These are phyloP conservation scores for Pheosia gnoma DNA, from an alignment of 2,888 invertebrate genomes.

Conservation along the genomic window DNA sequence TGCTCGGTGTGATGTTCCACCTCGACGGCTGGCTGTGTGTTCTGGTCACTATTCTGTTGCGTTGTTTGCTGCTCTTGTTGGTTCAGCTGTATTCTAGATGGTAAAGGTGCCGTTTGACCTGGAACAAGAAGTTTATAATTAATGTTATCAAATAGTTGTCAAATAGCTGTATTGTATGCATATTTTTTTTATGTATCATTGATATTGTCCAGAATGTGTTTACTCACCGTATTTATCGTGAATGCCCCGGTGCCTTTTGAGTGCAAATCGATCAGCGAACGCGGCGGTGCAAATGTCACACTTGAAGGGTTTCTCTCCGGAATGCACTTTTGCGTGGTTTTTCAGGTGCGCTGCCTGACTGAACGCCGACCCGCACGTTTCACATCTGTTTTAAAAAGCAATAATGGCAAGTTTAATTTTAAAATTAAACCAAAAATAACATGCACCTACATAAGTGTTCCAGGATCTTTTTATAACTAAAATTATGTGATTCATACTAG, in stretches of 20 bases:
- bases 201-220: background rate
- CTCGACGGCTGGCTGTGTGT: constrained; percentile 59
- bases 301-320: constrained; percentile 92
- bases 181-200: too few species aligned
- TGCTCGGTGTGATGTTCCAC: constrained; percentile 67
- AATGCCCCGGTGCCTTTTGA: constrained; percentile 93
- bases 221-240: constrained; percentile 92
- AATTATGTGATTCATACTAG: too few species aligned
- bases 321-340: constrained; percentile 94
- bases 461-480: too few species aligned
- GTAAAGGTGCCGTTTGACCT: constrained; percentile 80
- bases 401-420: too few species aligned
- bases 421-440: too few species aligned
- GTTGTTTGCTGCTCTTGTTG: constrained; percentile 59
- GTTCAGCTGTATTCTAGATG: constrained; percentile 67
- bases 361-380: constrained; percentile 94
- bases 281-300: constrained; percentile 94
- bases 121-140: constrained; percentile 10
- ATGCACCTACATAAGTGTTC: too few species aligned
- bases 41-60: constrained; percentile 56
- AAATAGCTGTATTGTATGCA: too few species aligned
- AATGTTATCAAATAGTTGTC: too few species aligned
- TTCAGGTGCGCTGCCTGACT: constrained; percentile 95
- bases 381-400: constrained; percentile 83
- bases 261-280: constrained; percentile 93